Evolutionary conservation across 2,113 vertebrate species (phyloP), one percentile per base, ranked within the genome.

Genomic region (Indicator indicator): DNA sequence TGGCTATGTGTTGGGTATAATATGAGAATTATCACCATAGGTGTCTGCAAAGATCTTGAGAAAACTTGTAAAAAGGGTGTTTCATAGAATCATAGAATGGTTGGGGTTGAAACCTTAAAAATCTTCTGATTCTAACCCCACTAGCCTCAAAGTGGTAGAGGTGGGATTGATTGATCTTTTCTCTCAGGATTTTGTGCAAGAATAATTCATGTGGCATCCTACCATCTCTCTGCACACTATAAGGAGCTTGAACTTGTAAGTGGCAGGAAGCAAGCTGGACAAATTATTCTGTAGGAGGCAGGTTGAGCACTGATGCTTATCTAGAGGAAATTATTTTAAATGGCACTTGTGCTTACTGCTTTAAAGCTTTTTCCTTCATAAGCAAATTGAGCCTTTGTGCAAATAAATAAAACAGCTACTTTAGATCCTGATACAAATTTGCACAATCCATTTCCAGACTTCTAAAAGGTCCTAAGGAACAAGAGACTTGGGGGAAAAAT

Each of bases 301-400:
- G 20, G 26, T 81, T 92, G 64, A 52, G 58, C 38, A 30, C 54
- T 86, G 88, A 93, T 86, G 30, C 33, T 90, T 90, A 95, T 87
- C 94, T 83, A 80, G 50, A 71, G 89, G 93, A 96, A 96, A 85
- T 91, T 94, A 80, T 90, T 83, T 89, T 74, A 89, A 95, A 80
- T 88, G 59, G 68, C 26, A 38, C 33, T 89, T 94, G 52, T 52
- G 28, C 56, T 74, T 80, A 33, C 50, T 95, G 62, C 83, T 93
- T 90, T 85, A 16, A 94, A 93, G 79, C 36, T 28, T 93, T 87
- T 93, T 86, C 88, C 27, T 93, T 88, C 56, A 91, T 88, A 86
- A 94, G 69, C 38, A 96, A 86, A 91, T 93, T 80, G 36, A 86
- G n/a, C 40, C 65, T 83, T 11, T 86, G 36, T 94, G 91, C 86